These are phyloP conservation scores for Syrmaticus mikado DNA, from an alignment of 2,113 vertebrate species.

Conservation along the genomic window DNA sequence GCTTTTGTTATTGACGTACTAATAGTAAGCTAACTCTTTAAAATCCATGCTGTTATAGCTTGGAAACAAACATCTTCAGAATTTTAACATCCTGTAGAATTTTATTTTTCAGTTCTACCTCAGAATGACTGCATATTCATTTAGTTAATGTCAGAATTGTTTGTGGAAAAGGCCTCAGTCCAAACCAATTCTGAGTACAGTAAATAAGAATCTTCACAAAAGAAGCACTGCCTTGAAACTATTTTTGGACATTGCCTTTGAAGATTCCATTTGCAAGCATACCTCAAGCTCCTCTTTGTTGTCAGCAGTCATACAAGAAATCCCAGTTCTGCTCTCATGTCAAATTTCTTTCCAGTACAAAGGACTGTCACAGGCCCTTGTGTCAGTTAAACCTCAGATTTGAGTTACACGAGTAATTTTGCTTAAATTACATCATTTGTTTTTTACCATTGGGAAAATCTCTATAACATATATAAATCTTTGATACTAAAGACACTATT, in stretches of 20 bases:
- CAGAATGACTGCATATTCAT: background rate
- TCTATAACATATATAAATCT: background rate
- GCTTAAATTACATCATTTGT: background rate
- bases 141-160: background rate
- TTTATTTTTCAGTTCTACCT: background rate
- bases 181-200: background rate
- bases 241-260: background rate
- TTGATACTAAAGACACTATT: background rate
- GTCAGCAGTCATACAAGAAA: background rate
- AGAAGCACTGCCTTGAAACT: background rate
- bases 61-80: background rate
- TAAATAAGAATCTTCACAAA: conserved; percentile 1
- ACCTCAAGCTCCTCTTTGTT: background rate
- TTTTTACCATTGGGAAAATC: background rate
- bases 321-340: background rate
- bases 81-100: conserved; percentile 12
- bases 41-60: background rate
- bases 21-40: background rate
- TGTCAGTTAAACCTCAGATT: background rate
- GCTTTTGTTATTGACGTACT: background rate
- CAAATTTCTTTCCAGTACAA: background rate
- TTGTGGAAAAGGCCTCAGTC: background rate
- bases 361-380: background rate
- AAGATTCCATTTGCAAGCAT: background rate
- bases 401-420: background rate